Evolutionary conservation across 2,797 vertebrate genomes (phyloP).

Genomic region (Kryptopterus vitreolus): DNA sequence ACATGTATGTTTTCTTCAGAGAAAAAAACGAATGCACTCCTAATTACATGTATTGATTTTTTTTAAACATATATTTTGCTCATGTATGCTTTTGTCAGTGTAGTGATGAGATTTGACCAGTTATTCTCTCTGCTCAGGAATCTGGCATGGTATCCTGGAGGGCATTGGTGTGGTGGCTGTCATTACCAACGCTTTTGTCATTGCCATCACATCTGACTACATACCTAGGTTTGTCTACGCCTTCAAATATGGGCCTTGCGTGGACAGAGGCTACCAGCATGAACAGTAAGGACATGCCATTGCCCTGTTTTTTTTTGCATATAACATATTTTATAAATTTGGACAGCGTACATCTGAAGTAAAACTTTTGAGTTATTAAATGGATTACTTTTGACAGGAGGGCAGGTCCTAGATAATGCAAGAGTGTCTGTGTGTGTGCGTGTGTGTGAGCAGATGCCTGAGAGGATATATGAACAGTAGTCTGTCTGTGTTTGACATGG

Average conservation of each 20-base stretch:
- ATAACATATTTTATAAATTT: background rate
- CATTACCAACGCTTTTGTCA: slow-evolving; percentile 98
- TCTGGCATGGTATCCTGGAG: slow-evolving; percentile 98
- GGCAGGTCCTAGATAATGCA: background rate
- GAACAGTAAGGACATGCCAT: slow-evolving; percentile 75
- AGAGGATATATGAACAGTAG: slow-evolving; percentile 96
- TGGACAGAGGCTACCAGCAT: slow-evolving; percentile 82
- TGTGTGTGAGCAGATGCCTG: slow-evolving; percentile 80
- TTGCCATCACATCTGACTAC: slow-evolving; percentile 98
- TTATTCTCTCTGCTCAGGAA: slow-evolving; percentile 73
- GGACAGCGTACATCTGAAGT: background rate
- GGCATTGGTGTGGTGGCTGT: slow-evolving; percentile 96
- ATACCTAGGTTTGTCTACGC: slow-evolving; percentile 98
- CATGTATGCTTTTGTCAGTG: background rate
- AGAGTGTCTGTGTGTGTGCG: slow-evolving; percentile 7
- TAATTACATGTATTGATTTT: background rate
- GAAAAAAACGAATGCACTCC: background rate
- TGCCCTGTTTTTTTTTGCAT: background rate
- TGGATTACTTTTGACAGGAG: background rate
- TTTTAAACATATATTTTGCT: background rate
- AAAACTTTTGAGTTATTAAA: background rate
- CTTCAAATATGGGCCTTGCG: slow-evolving; percentile 95
- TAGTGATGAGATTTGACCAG: background rate
- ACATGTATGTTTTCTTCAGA: background rate
- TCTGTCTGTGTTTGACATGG: slow-evolving; percentile 91